phyloP scores from a whole-genome alignment of 2,113 vertebrate species.

The Orycteropus afer region DNA sequence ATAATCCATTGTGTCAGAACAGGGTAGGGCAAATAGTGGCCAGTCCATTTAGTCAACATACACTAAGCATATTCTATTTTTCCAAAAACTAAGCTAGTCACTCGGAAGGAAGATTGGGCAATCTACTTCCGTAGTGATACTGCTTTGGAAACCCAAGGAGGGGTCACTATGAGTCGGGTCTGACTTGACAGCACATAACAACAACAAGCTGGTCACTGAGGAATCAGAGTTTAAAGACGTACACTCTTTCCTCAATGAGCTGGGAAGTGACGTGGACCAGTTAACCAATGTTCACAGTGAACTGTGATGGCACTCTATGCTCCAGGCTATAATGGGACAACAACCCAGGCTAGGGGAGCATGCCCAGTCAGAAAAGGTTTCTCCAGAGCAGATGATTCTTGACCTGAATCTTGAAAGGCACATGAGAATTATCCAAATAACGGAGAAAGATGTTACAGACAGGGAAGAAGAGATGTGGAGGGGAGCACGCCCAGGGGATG shows the following conservation, averaged over 20 bases:
- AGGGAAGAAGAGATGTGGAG: not conserved
- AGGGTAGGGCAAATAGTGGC: not conserved
- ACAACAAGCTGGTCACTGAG: not conserved
- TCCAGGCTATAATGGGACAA: not conserved
- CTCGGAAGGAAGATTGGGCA: too few relatives aligned
- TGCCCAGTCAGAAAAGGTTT: not conserved
- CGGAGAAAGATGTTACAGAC: not conserved
- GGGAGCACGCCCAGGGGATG: not conserved
- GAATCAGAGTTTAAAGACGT: not conserved
- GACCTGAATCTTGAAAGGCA: not conserved
- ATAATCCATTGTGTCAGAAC: not conserved
- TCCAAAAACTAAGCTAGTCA: not conserved
- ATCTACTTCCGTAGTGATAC: too few relatives aligned
- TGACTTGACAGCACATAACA: too few relatives aligned
- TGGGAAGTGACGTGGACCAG: too few relatives aligned
- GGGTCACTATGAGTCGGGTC: too few relatives aligned
- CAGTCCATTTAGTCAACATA: not conserved
- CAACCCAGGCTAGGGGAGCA: not conserved
- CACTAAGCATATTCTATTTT: not conserved
- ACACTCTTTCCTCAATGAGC: not conserved
- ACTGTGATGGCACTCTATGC: accelerated
- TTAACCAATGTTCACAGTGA: not conserved
- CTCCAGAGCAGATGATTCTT: not conserved
- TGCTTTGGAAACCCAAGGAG: too few relatives aligned
- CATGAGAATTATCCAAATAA: not conserved